These are phyloP conservation scores for Philopedon plagiatum DNA, from an alignment of 2,888 invertebrate genomes.

Conservation along the genomic window DNA sequence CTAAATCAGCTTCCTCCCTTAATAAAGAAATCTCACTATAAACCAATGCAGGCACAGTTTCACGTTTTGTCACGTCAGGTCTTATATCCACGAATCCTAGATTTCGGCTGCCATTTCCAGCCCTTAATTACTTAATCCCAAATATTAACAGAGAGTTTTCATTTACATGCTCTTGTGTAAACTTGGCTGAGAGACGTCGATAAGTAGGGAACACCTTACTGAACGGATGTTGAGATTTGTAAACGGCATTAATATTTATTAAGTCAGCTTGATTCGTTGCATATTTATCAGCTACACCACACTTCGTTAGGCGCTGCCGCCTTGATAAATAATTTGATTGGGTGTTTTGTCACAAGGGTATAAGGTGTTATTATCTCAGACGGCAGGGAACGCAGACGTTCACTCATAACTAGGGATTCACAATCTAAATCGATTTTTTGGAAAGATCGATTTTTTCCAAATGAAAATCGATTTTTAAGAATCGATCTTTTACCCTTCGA, in stretches of 20 bases:
- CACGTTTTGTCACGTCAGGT: no score
- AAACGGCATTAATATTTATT: conserved; percentile 20
- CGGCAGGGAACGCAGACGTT: no score
- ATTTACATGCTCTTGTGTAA: conserved; percentile 36
- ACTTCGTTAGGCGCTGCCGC: not conserved
- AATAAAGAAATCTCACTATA: no score
- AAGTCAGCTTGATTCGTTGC: not conserved
- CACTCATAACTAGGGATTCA: no score
- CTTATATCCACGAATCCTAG: no score
- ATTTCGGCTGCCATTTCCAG: not conserved
- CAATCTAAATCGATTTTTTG: no score
- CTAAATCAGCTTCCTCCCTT: no score
- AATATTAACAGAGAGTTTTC: conserved; percentile 32
- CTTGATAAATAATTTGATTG: not conserved
- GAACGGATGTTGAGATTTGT: conserved; percentile 7
- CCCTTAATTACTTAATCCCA: conserved; percentile 5
- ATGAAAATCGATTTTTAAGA: no score
- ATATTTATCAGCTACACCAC: conserved; percentile 3
- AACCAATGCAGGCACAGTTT: no score
- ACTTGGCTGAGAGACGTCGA: conserved; percentile 19
- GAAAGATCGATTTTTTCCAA: no score
- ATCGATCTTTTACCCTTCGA: no score
- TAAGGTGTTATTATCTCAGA: not conserved
- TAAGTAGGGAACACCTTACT: conserved; percentile 25
- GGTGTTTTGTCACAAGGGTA: not conserved